A percentile compares a stretch with the other conserved stretches of the same genome.
These are phyloP conservation scores for Choreutis nemorana DNA, from an alignment of 2,888 invertebrate species.

Conservation along the genomic window DNA sequence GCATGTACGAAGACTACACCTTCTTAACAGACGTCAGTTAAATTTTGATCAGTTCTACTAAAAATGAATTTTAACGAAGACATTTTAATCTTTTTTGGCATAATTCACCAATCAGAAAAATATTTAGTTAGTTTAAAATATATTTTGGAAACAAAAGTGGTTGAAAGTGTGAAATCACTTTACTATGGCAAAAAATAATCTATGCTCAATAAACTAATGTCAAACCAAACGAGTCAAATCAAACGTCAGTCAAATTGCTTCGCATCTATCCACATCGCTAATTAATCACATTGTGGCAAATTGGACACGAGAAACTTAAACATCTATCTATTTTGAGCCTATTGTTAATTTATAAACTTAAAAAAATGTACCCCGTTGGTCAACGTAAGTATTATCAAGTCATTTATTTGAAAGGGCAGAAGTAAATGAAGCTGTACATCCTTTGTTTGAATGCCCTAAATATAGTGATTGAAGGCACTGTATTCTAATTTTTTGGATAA, in stretches of 20 bases:
- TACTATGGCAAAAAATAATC: slow-evolving; percentile 1
- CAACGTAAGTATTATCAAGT: slow-evolving; percentile 44
- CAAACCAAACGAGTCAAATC: slow-evolving; percentile 15
- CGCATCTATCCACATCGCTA: slow-evolving; percentile 26
- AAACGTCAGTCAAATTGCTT: slow-evolving; percentile 22
- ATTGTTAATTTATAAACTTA: slow-evolving; percentile 22
- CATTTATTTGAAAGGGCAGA: slow-evolving; percentile 5
- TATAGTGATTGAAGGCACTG: slow-evolving; percentile 18
- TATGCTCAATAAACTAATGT: slow-evolving; percentile 14
- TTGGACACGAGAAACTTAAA: slow-evolving; percentile 28
- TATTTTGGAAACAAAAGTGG: background rate
- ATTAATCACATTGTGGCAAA: slow-evolving; percentile 37
- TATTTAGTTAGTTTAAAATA: background rate
- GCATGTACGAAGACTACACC: too few species aligned
- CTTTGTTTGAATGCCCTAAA: slow-evolving; percentile 58
- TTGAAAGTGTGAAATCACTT: background rate
- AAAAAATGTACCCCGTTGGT: slow-evolving; percentile 59
- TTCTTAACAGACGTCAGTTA: slow-evolving; percentile 7
- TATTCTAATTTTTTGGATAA: too few species aligned
- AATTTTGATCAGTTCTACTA: slow-evolving; percentile 5
- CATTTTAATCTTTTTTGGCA: background rate
- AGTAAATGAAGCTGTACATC: slow-evolving; percentile 27
- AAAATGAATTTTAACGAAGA: slow-evolving; percentile 9
- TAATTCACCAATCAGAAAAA: slow-evolving; percentile 1
- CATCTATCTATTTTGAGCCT: slow-evolving; percentile 26